phyloP scores from a whole-genome alignment of 2,113 vertebrate species.

The Cyphomyrus plagiostoma region DNA sequence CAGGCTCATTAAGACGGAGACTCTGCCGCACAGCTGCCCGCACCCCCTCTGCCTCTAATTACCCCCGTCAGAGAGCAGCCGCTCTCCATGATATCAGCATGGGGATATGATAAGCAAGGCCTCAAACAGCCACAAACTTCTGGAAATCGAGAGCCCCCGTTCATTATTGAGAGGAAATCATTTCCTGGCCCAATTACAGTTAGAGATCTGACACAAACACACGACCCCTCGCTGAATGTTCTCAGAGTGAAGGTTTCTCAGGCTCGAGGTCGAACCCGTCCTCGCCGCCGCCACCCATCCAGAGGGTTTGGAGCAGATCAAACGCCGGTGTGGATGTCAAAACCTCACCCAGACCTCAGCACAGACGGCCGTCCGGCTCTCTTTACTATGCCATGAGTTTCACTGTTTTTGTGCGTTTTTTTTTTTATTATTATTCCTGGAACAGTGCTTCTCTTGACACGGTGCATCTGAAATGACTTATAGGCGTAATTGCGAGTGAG shows the following conservation, averaged over 20 bases:
- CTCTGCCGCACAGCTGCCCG: not conserved
- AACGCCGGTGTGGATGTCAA: not conserved
- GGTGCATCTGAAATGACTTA: conserved; percentile 33
- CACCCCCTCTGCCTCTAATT: not conserved
- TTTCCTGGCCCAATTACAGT: not conserved
- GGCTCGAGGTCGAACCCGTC: not conserved
- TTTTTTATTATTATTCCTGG: not conserved
- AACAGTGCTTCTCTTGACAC: conserved; percentile 13
- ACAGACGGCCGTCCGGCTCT: not conserved
- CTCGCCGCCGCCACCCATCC: not conserved
- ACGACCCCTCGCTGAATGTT: not conserved
- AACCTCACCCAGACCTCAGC: not conserved
- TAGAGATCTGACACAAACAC: conserved; percentile 1
- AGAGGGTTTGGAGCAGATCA: not conserved
- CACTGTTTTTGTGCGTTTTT: not conserved
- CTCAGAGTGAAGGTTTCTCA: not conserved
- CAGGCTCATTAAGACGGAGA: not conserved
- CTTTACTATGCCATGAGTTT: not conserved
- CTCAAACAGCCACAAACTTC: conserved; percentile 7
- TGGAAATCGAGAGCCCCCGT: not conserved
- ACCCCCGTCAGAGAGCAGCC: not conserved
- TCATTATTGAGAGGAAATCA: conserved; percentile 3
- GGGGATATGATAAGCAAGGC: not conserved
- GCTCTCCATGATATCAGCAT: conserved; percentile 2
- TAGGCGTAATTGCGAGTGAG: conserved; percentile 32